phyloP scores from a whole-genome alignment of 2,113 vertebrate species.

The Ranitomeya imitator region DNA sequence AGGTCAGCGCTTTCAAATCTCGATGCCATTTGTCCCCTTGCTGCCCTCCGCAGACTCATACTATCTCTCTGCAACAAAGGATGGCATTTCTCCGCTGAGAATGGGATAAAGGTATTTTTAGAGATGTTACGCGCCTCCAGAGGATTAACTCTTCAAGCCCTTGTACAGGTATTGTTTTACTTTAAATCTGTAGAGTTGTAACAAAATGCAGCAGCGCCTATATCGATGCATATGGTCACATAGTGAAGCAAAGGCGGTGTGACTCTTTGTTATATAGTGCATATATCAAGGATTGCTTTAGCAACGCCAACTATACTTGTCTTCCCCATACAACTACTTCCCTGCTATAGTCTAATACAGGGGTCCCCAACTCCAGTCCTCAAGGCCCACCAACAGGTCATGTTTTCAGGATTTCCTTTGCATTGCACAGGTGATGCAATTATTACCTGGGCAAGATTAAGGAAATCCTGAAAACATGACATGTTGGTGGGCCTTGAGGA shows the following conservation, averaged over 20 bases:
- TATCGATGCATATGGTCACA: not conserved
- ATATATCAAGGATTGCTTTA: no score
- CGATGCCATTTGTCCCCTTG: constrained; percentile 53
- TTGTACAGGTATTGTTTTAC: not conserved
- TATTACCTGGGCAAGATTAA: no score
- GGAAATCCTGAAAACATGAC: no score
- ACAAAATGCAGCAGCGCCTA: not conserved
- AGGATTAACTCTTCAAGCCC: constrained; percentile 36
- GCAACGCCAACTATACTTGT: no score
- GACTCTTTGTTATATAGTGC: not conserved
- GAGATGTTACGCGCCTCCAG: constrained; percentile 9
- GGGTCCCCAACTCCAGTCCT: no score
- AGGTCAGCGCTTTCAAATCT: constrained; percentile 57
- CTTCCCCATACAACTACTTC: no score
- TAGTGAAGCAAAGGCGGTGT: not conserved
- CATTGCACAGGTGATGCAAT: no score
- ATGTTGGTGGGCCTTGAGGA: no score
- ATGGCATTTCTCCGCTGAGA: constrained; percentile 51
- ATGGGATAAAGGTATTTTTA: constrained; percentile 41
- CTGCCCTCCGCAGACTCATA: constrained; percentile 51
- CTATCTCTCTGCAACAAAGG: constrained; percentile 51
- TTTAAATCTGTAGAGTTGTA: not conserved
- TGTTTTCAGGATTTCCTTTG: no score
- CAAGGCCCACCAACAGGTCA: no score
- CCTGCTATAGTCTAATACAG: no score